These are phyloP conservation scores for Choloepus didactylus DNA, from an alignment of 2,797 vertebrate species.

Conservation along the genomic window DNA sequence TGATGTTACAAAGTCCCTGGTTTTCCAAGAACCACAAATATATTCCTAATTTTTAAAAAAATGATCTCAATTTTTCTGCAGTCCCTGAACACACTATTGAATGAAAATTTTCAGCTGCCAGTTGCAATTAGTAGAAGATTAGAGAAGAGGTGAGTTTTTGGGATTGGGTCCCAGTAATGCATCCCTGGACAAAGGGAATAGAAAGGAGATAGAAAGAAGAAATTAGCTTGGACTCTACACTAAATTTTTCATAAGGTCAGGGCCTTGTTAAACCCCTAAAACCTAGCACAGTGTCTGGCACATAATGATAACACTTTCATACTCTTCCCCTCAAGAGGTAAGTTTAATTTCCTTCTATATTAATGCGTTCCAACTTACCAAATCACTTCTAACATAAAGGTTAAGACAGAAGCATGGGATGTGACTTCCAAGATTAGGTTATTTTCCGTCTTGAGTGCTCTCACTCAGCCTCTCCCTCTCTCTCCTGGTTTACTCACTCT, in stretches of 20 bases:
- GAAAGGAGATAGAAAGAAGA: slow-evolving; percentile 8
- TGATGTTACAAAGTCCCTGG: not conserved
- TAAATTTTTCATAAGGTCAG: not conserved
- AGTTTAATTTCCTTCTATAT: not conserved
- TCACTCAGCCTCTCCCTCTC: not conserved
- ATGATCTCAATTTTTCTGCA: not conserved
- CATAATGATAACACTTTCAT: not conserved
- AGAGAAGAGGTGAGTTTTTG: not conserved
- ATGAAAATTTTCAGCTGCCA: not conserved
- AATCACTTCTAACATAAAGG: not conserved
- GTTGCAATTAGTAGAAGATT: not conserved
- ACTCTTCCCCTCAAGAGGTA: not conserved
- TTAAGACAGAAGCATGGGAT: not conserved
- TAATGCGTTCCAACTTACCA: not conserved
- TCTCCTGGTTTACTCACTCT: not conserved
- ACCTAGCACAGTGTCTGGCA: not conserved
- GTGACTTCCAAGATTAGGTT: not conserved
- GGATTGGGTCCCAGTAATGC: not conserved
- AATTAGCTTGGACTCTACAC: not conserved
- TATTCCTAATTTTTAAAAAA: not conserved
- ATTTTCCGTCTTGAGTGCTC: not conserved
- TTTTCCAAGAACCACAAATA: not conserved
- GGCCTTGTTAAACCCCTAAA: not conserved
- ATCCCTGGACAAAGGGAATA: not conserved
- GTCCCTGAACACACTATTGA: not conserved